Conservation (phyloP, 2,113 vertebrate genomes). For the Nansenia antarctica region DNA sequence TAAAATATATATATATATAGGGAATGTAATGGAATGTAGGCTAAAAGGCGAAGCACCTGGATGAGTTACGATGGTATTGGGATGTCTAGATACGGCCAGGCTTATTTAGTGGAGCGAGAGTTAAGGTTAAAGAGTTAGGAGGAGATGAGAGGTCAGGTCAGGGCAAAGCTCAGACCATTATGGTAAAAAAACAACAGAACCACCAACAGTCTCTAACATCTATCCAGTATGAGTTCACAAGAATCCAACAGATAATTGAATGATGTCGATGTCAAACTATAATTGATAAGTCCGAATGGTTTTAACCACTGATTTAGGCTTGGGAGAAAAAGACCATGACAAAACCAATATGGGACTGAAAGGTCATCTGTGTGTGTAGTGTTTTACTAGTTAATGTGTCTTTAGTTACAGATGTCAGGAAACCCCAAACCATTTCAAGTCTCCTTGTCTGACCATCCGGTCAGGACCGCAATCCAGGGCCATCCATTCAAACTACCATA, state of each 20-base stretch:
- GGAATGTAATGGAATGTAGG: constrained; percentile 20
- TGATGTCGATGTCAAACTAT: too few relatives aligned
- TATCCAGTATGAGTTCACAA: too few relatives aligned
- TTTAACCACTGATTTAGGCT: too few relatives aligned
- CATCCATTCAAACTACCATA: too few relatives aligned
- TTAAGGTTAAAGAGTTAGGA: constrained; percentile 18
- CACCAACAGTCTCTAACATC: too few relatives aligned
- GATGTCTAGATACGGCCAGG: background rate
- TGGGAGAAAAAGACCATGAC: background rate
- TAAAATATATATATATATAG: too few relatives aligned
- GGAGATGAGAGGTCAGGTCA: background rate
- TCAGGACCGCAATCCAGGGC: background rate
- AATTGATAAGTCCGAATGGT: too few relatives aligned
- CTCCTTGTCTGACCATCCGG: background rate
- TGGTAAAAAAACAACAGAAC: background rate
- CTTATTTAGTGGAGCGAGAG: constrained; percentile 19
- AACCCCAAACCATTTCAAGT: background rate
- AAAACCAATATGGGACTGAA: background rate
- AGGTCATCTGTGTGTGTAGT: background rate
- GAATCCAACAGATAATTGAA: too few relatives aligned
- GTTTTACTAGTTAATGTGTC: background rate
- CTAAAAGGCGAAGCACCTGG: constrained; percentile 28
- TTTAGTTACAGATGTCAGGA: background rate
- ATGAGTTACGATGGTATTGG: background rate
- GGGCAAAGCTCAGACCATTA: background rate